phyloP scores from a whole-genome alignment of 2,888 invertebrate genomes.

The Arctia plantaginis region DNA sequence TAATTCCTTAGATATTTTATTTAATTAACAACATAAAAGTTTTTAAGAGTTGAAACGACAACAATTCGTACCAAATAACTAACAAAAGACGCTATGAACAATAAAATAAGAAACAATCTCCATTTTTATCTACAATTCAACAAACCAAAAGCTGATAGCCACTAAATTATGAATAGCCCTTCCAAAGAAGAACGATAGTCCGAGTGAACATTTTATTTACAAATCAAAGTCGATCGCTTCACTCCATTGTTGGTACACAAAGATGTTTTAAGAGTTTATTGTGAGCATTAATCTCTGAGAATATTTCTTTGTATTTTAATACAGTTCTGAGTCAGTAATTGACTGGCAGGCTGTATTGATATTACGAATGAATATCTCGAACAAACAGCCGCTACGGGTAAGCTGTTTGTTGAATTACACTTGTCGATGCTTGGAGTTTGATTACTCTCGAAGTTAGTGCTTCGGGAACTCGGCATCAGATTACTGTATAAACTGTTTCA shows the following conservation, averaged over 20 bases:
- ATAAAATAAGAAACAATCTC: background rate
- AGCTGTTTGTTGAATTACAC: conserved; percentile 16
- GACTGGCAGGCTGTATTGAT: conserved; percentile 28
- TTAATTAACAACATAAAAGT: background rate
- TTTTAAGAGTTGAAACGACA: background rate
- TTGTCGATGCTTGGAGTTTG: conserved; percentile 13
- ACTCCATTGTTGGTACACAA: conserved; percentile 37
- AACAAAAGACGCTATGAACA: background rate
- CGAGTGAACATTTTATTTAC: conserved; percentile 28
- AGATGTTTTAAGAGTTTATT: conserved; percentile 27
- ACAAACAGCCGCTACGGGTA: conserved; percentile 17
- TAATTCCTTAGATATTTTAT: background rate
- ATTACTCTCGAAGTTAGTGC: conserved; percentile 3
- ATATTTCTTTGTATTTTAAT: conserved; percentile 44
- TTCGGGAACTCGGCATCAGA: background rate
- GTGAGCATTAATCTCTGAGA: conserved; percentile 36
- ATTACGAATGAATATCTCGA: conserved; percentile 27
- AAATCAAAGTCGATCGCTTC: conserved; percentile 25
- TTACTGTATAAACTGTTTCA: background rate
- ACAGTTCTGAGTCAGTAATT: conserved; percentile 32
- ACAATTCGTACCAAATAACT: too few relatives aligned
- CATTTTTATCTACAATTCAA: background rate
- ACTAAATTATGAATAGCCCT: conserved; percentile 13
- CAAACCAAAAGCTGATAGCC: background rate
- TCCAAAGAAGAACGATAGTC: conserved; percentile 5